These are phyloP conservation scores for Pygmarrhopalites habei DNA, from an alignment of 1,140 invertebrate genomes.

Conservation along the genomic window DNA sequence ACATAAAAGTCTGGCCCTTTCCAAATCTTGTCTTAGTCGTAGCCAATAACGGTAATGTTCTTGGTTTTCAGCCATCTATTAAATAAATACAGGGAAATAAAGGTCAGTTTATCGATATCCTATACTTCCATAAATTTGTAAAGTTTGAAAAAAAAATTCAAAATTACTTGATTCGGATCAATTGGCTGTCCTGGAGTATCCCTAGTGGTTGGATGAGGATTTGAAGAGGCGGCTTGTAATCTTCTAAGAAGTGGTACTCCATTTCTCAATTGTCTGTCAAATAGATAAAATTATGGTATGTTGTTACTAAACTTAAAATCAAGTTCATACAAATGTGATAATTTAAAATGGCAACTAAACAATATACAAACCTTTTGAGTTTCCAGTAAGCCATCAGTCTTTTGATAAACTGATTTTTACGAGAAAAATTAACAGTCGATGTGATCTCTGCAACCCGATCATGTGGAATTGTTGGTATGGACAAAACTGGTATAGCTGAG, in stretches of 20 bases:
- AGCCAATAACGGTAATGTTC: slow-evolving; percentile 85
- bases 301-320: too few species aligned
- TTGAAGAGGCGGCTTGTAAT: slow-evolving; percentile 56
- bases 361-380: slow-evolving; percentile 56
- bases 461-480: slow-evolving; percentile 87
- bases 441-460: slow-evolving; percentile 81
- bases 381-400: slow-evolving; percentile 88
- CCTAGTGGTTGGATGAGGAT: slow-evolving; percentile 41
- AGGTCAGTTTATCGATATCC: not conserved
- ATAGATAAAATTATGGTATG: too few species aligned
- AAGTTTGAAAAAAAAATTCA: too few species aligned
- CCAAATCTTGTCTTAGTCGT: slow-evolving; percentile 85
- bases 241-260: slow-evolving; percentile 87
- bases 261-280: slow-evolving; percentile 74
- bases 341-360: not conserved
- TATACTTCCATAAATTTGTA: too few species aligned
- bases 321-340: not conserved
- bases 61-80: slow-evolving; percentile 8
- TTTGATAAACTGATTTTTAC: slow-evolving; percentile 80
- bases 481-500: slow-evolving; percentile 78
- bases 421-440: slow-evolving; percentile 57
- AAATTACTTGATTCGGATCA: too few species aligned
- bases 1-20: slow-evolving; percentile 83
- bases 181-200: slow-evolving; percentile 24
- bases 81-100: too few species aligned